Base-by-base conservation (phyloP, 2,797 vertebrate genomes). In the Anniella stebbinsi region DNA sequence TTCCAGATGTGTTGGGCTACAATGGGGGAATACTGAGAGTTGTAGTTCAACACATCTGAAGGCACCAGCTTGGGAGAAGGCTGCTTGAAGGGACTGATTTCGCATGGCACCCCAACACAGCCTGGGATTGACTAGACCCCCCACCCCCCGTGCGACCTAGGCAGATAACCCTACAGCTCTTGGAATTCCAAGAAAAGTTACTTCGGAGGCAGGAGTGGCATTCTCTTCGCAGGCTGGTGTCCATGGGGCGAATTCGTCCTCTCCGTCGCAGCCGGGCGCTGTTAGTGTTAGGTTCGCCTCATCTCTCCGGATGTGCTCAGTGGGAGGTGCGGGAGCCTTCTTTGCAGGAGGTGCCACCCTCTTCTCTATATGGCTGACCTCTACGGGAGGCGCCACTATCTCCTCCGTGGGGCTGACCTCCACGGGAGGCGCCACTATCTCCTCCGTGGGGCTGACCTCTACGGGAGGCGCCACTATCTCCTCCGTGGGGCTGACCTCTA, bases 141-240 rank as follows among this genome's bases (percentile, higher is more conserved):
- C 45, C 45, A 45, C 45, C 6, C 45, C 6, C 45, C 45, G n/a
- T n/a, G n/a, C 18, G 28, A 73, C n/a, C 11, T 36, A n/a, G 33
- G 70, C 13, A 41, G 38, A 45, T 3, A 48, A 7, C n/a, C 18
- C 21, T 60, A 41, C 21, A 13, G 33, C 0, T 11, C 15, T 57
- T 8, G 3, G 6, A 41, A 15, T 4, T 45, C 11, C 72, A 51
- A n/a, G 33, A 17, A 66, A 15, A 48, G 28, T 23, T 87, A 87
- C 87, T 33, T 75, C 80, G 1, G 80, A 36, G 33, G 30, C 0
- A 66, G 36, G 57, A 9, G 4, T 48, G 18, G 15, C 63, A 9
- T 4, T 0, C 2, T 45, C 80, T 17, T 41, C n/a, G 2, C 9
- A 9, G 0, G 30, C 17, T 0, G n/a, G 54, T 18, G 30, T n/a